A percentile compares a stretch with the other conserved stretches of the same genome.
Evolutionary conservation across 2,797 vertebrate genomes (phyloP).

Genomic region (Thripadectes ignobilis): DNA sequence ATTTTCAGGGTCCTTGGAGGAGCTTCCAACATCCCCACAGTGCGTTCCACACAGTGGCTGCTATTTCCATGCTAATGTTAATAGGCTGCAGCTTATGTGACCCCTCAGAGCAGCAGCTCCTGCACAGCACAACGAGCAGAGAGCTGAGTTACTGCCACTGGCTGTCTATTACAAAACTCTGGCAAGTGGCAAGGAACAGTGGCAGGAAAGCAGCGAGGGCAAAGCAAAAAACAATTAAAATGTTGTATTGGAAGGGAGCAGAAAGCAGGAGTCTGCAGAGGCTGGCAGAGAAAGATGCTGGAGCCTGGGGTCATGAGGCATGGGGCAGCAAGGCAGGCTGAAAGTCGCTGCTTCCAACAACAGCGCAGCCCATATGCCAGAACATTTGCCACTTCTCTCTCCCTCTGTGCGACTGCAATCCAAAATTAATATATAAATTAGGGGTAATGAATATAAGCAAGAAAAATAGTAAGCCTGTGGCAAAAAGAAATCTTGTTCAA

Average conservation of each 20-base stretch:
- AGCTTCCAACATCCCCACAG: constrained; percentile 15
- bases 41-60: not conserved
- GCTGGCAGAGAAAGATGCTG: not conserved
- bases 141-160: not conserved
- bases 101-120: not conserved
- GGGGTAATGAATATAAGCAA: not conserved
- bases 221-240: not conserved
- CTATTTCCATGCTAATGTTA: not conserved
- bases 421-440: constrained; percentile 46
- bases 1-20: constrained; percentile 15
- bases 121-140: not conserved
- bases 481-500: constrained; percentile 5
- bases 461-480: not conserved
- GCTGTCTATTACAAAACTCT: not conserved
- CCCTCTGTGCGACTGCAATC: constrained; percentile 1
- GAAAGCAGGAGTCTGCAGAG: not conserved
- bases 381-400: constrained; percentile 30
- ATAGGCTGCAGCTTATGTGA: not conserved
- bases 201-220: not conserved
- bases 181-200: not conserved
- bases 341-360: not conserved
- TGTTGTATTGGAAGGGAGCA: not conserved
- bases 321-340: not conserved
- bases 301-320: not conserved
- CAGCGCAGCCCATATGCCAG: constrained; percentile 7